Base-by-base conservation (phyloP, 2,113 vertebrate genomes). In the Cavia porcellus region DNA sequence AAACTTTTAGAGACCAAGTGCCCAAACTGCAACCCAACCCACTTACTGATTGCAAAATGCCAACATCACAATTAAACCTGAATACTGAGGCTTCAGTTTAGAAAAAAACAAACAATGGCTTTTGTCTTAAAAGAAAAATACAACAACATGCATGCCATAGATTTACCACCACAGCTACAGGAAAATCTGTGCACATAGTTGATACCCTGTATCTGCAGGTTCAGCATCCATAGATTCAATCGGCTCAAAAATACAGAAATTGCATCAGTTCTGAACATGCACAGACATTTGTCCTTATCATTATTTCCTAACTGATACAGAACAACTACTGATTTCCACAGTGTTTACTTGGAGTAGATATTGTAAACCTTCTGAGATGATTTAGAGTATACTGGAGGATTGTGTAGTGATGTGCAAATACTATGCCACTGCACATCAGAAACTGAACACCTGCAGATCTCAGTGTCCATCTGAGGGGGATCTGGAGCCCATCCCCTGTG, bases 181-280 rank as follows among this genome's bases (percentile, higher is more conserved):
- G 38, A 45, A 52, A 61, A 66, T 1, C 10, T 52, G 12, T 17
- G 1, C 3, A 0, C 3, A 3, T 24, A 12, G 15, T 3, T 1
- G 4, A 17, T 15, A 66, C 52, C 4, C 2, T 11, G 0, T 13
- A 11, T 15, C 20, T 19, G 10, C 30, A 57, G 74, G 22, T 1
- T 72, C 22, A 30, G 62, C 32, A 7, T n/a, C 30, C 5, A 7
- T 24, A 64, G 83, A 20, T 35, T 86, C 42, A 35, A 35, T 30
- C 47, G 10, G 74, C 19, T 1, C 72, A 6, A 70, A 93, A 47
- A 5, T 25, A 52, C n/a, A 42, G 50, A 38, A 30, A n/a, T 4
- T 14, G 2, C 19, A 35, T 38, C 77, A 30, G 24, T 7, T 30
- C 62, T 3, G 28, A 52, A 32, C 10, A 15, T 4, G 1, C 17